Base-by-base conservation (phyloP, 2,888 invertebrate species). In the Andrena bicolor region DNA sequence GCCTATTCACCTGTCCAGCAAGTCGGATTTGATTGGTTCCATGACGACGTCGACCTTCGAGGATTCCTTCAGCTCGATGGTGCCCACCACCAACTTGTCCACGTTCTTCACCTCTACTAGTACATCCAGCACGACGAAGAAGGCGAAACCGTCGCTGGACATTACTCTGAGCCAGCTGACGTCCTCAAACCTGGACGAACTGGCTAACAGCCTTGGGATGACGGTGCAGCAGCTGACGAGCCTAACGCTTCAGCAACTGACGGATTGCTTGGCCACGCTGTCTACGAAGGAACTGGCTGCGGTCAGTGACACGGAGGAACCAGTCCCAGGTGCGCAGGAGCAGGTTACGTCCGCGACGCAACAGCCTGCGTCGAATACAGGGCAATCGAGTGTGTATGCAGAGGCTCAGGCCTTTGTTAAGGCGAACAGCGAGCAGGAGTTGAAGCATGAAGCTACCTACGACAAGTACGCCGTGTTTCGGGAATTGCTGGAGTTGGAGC, bases 391-490 rank as follows among this genome's bases (percentile, higher is more conserved):
- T n/a, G 4, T 30, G n/a, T 89, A 87, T 66, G 78, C 82, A 0
- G 87, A 86, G 2, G 78, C 80, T 0, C 93, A 91, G 80, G 95
- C 95, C 28, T 94, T 95, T 6, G 97, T 97, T 88, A 96, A 96
- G 10, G 96, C 96, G 0, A 96, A 96, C 89, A 97, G 96, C 90
- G 96, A 96, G 58, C 95, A 96, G 58, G 92, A 92, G n/a, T 84
- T 90, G 0, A 86, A 92, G 23, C 86, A 94, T 94, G 95, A 91
- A 94, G 94, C 96, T 0, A 94, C 95, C 0, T 97, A 96, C 90
- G 98, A 98, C 92, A 96, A 97, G 88, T 98, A 98, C 92, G 98
- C 98, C 0, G 98, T 97, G 0, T 98, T 98, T 90, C 95, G 98
- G 82, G 98, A 98, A 94, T 91, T 96, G 58, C 96, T 97, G 87